A percentile compares a stretch with the other conserved stretches of the same genome.
Evolutionary conservation across 1,140 invertebrate species (phyloP).

Genomic region (Conus betulinus): DNA sequence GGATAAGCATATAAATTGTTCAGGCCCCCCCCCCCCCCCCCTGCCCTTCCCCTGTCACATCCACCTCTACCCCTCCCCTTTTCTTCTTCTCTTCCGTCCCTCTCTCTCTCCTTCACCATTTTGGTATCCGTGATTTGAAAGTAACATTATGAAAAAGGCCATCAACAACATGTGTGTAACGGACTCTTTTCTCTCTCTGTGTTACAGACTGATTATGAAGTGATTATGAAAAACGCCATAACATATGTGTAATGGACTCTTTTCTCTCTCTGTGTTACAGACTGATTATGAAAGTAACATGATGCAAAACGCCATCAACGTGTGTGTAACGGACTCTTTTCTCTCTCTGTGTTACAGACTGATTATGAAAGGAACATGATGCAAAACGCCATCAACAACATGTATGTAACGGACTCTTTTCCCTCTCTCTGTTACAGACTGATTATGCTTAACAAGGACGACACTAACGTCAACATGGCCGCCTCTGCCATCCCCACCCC

Average conservation of each 20-base stretch:
- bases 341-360: constrained; percentile 1
- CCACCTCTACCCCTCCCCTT: neutral
- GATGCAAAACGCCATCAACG: too few species aligned
- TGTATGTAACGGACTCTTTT: too few species aligned
- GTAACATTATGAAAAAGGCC: too few species aligned
- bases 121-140: neutral
- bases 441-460: constrained; percentile 22
- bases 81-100: neutral
- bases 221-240: too few species aligned
- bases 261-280: neutral
- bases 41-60: neutral
- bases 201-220: constrained; percentile 16
- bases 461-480: neutral
- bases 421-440: neutral
- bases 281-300: too few species aligned
- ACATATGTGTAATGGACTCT: neutral
- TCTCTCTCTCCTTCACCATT: neutral
- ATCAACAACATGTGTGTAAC: neutral
- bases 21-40: neutral
- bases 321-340: too few species aligned
- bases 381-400: neutral
- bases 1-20: neutral
- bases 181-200: neutral
- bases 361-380: neutral
- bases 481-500: constrained; percentile 7